These are phyloP conservation scores for Coilia nasus DNA, from an alignment of 2,797 vertebrate genomes.

Conservation along the genomic window DNA sequence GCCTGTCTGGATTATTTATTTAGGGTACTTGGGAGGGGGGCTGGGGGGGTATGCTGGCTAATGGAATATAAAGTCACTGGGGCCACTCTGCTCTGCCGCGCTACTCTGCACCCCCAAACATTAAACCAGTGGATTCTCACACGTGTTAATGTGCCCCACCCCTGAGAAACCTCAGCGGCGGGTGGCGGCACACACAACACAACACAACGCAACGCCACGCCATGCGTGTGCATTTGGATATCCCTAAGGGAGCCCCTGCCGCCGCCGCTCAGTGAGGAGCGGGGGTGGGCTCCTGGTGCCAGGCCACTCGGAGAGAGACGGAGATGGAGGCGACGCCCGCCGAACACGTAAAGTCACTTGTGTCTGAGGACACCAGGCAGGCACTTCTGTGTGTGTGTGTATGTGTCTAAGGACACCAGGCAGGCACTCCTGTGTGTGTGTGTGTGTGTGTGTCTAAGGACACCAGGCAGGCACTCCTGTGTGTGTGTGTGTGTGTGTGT, in stretches of 20 bases:
- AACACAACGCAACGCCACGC: slow-evolving; percentile 40
- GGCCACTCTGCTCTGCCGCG: slow-evolving; percentile 65
- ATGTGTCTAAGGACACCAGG: slow-evolving; percentile 59
- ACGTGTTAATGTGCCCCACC: slow-evolving; percentile 77
- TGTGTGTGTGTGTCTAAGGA: slow-evolving; percentile 67
- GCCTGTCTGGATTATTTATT: slow-evolving; percentile 83
- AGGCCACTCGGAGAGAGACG: slow-evolving; percentile 32
- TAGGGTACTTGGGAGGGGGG: slow-evolving; percentile 66
- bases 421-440: too few relatives aligned
- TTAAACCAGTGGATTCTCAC: slow-evolving; percentile 77
- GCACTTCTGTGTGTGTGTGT: too few relatives aligned
- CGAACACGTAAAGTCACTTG: slow-evolving; percentile 79
- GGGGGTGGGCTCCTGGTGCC: slow-evolving; percentile 40
- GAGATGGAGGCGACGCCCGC: slow-evolving; percentile 50
- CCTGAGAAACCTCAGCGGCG: slow-evolving; percentile 71
- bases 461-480: neutral
- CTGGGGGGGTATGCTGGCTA: slow-evolving; percentile 64
- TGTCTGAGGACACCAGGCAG: slow-evolving; percentile 54
- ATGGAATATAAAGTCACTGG: slow-evolving; percentile 80
- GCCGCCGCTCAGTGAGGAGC: slow-evolving; percentile 8
- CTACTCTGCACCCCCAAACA: slow-evolving; percentile 48
- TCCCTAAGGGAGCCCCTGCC: slow-evolving; percentile 78
- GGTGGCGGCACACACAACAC: too few relatives aligned
- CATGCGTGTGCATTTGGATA: slow-evolving; percentile 58
- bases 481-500: too few relatives aligned